Evolutionary conservation across 2,888 invertebrate genomes (phyloP).

Genomic region (Megaustenia siamemsis): DNA sequence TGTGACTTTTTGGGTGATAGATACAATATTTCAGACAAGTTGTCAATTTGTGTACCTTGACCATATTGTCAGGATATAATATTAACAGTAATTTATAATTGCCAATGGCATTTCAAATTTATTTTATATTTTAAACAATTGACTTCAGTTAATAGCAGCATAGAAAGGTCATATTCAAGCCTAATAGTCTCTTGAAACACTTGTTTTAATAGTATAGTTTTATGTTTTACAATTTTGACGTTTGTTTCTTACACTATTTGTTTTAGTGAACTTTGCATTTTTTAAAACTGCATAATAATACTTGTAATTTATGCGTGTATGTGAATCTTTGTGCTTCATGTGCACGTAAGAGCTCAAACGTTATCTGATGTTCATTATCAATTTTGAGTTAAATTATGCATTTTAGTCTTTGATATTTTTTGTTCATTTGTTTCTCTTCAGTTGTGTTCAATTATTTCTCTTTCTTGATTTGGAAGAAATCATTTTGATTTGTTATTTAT

Average conservation of each 20-base stretch:
- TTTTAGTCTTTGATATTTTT: conserved; percentile 41
- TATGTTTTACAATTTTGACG: conserved; percentile 26
- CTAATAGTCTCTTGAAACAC: conserved; percentile 41
- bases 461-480: background rate
- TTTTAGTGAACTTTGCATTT: conserved; percentile 11
- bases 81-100: conserved; percentile 46
- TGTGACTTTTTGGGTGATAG: conserved; percentile 41
- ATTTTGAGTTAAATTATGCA: conserved; percentile 58
- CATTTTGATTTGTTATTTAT: conserved; percentile 38
- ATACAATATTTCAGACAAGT: conserved; percentile 19
- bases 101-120: background rate
- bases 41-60: conserved; percentile 46
- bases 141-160: conserved; percentile 47
- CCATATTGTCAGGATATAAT: conserved; percentile 41
- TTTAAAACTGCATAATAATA: conserved; percentile 50
- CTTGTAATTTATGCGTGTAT: conserved; percentile 52
- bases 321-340: conserved; percentile 49
- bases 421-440: conserved; percentile 16
- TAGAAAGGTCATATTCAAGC: conserved; percentile 46
- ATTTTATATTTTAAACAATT: conserved; percentile 9
- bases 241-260: conserved; percentile 27
- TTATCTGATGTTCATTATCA: conserved; percentile 58
- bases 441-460: background rate
- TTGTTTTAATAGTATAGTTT: conserved; percentile 48
- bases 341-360: conserved; percentile 53